phyloP scores from a whole-genome alignment of 2,888 invertebrate species.

The Phortica magna region DNA sequence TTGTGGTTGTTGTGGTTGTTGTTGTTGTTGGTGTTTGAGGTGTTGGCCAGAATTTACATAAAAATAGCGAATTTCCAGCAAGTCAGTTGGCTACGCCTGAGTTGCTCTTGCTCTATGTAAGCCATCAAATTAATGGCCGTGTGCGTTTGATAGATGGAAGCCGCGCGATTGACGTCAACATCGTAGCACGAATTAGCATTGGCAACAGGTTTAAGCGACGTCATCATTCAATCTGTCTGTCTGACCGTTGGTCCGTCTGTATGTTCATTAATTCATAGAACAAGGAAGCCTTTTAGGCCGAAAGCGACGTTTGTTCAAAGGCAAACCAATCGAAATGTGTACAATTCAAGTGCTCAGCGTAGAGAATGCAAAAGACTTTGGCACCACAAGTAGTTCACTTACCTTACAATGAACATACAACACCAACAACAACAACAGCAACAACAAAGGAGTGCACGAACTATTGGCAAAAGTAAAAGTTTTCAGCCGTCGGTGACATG shows the following conservation, averaged over 20 bases:
- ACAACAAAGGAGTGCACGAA: constrained; percentile 8
- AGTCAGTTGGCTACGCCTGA: neutral
- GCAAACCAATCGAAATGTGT: no score
- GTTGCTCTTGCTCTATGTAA: neutral
- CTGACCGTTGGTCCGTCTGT: neutral
- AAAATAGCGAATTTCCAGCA: neutral
- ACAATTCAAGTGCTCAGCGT: no score
- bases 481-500: constrained; percentile 31
- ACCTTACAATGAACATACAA: constrained; percentile 41
- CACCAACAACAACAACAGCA: neutral
- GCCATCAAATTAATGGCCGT: neutral
- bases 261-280: constrained; percentile 39
- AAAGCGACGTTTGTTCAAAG: no score
- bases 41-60: constrained; percentile 16
- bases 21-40: no score
- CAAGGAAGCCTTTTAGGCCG: constrained; percentile 43
- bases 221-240: neutral
- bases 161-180: constrained; percentile 16
- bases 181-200: neutral
- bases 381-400: constrained; percentile 60
- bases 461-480: constrained; percentile 62
- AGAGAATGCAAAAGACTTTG: neutral
- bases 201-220: neutral
- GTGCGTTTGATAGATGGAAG: neutral
- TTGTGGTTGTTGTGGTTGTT: neutral